Percentiles rank a stretch among this genome's conserved stretches.
Conservation (phyloP, 2,888 invertebrate genomes). For the Pyrocoelia pectoralis region DNA sequence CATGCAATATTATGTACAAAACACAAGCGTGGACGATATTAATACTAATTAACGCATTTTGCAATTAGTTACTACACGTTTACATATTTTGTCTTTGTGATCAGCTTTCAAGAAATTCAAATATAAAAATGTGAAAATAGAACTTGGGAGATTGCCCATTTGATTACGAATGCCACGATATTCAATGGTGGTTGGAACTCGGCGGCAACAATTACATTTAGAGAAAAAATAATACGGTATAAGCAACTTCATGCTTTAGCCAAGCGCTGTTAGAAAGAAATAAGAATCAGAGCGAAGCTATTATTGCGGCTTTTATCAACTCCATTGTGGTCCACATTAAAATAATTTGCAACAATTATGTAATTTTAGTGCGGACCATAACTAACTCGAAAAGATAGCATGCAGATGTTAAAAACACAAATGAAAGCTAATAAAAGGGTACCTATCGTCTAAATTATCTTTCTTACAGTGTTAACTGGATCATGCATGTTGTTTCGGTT, state of each 20-base stretch:
- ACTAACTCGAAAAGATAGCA: not conserved
- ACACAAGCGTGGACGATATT: too few relatives aligned
- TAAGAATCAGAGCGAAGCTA: conserved; percentile 10
- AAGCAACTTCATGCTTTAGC: conserved; percentile 10
- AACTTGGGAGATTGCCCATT: too few relatives aligned
- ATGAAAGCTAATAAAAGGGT: conserved; percentile 7
- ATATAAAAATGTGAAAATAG: too few relatives aligned
- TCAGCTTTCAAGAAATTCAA: too few relatives aligned
- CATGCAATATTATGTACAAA: too few relatives aligned
- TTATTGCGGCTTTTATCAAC: conserved; percentile 34
- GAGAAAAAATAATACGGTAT: too few relatives aligned
- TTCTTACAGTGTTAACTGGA: conserved; percentile 6
- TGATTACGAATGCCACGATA: too few relatives aligned
- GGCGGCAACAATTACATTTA: too few relatives aligned
- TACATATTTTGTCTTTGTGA: too few relatives aligned
- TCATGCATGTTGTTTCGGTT: not conserved
- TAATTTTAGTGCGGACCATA: conserved; percentile 29
- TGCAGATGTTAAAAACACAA: conserved; percentile 18
- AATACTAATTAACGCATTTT: too few relatives aligned
- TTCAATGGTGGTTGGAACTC: too few relatives aligned
- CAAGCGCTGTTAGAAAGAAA: conserved; percentile 5
- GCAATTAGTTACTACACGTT: too few relatives aligned
- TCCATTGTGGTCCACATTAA: conserved; percentile 35
- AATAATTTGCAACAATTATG: not conserved
- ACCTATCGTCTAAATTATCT: conserved; percentile 11